Conservation (phyloP, 2,113 vertebrate species). For the Vidua chalybeata region DNA sequence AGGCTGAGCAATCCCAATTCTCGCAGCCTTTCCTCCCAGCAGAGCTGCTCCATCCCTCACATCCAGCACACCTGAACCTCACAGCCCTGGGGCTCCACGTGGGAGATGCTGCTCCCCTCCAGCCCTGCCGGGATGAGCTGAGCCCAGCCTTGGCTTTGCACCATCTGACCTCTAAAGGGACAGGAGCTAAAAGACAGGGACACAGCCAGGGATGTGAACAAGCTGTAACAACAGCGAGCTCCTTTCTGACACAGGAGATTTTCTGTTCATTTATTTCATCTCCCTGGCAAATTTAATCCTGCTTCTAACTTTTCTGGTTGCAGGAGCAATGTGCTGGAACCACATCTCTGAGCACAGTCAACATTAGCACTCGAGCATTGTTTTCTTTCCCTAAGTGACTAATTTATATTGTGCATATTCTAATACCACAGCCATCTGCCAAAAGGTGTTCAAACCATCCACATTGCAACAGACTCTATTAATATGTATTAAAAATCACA, state of each 20-base stretch:
- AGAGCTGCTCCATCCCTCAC: background rate
- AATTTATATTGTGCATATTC: background rate
- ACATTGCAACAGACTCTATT: background rate
- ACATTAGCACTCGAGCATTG: background rate
- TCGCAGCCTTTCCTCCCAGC: background rate
- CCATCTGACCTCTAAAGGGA: background rate
- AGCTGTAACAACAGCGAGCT: background rate
- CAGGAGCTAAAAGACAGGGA: background rate
- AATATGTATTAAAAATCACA: constrained; percentile 40
- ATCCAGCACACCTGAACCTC: background rate
- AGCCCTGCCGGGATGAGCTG: background rate
- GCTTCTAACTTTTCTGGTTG: background rate
- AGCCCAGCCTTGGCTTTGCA: background rate
- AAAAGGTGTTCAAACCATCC: constrained; percentile 25
- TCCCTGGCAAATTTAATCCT: background rate
- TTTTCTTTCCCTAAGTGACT: background rate
- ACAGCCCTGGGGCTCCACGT: accelerated
- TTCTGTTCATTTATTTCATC: background rate
- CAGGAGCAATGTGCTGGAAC: background rate
- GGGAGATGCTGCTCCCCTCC: background rate
- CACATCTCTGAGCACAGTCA: background rate
- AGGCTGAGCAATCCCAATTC: background rate
- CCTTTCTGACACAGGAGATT: background rate
- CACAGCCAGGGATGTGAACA: accelerated
- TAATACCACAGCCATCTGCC: background rate